A percentile compares a stretch with the other conserved stretches of the same genome.
phyloP scores from a whole-genome alignment of 2,797 vertebrate genomes.

The Bovichtus variegatus region DNA sequence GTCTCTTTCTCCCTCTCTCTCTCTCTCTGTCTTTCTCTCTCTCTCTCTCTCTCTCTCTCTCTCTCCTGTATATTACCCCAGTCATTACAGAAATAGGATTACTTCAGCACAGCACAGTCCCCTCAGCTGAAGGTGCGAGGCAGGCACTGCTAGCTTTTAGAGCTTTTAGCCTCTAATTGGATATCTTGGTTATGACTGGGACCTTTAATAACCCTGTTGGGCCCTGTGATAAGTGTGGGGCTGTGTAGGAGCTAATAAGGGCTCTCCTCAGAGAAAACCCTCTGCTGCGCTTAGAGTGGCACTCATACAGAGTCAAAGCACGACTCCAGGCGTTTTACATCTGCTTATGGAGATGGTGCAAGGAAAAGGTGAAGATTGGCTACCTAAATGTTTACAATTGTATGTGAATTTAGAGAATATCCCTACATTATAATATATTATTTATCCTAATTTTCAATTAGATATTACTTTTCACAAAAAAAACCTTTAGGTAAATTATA shows the following conservation, averaged over 20 bases:
- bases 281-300: background rate
- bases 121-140: slow-evolving; percentile 46
- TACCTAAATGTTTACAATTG: background rate
- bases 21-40: too few species aligned
- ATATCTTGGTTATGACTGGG: slow-evolving; percentile 40
- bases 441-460: background rate
- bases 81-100: slow-evolving; percentile 77
- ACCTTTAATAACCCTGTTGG: slow-evolving; percentile 29
- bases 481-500: too few species aligned
- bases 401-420: too few species aligned
- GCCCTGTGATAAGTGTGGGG: slow-evolving; percentile 37
- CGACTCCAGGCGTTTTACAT: background rate
- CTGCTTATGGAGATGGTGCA: background rate
- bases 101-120: slow-evolving; percentile 54
- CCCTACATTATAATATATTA: background rate
- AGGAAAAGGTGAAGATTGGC: background rate
- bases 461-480: too few species aligned
- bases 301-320: background rate
- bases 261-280: background rate
- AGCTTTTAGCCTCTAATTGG: slow-evolving; percentile 59
- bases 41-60: too few species aligned
- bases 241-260: slow-evolving; percentile 23
- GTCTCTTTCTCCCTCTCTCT: too few species aligned
- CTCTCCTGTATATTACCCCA: slow-evolving; percentile 51
- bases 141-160: slow-evolving; percentile 37